Evolutionary conservation across 2,113 vertebrate genomes (phyloP), one percentile per base, ranked within the genome.

Genomic region (Sebastes schlegelii): DNA sequence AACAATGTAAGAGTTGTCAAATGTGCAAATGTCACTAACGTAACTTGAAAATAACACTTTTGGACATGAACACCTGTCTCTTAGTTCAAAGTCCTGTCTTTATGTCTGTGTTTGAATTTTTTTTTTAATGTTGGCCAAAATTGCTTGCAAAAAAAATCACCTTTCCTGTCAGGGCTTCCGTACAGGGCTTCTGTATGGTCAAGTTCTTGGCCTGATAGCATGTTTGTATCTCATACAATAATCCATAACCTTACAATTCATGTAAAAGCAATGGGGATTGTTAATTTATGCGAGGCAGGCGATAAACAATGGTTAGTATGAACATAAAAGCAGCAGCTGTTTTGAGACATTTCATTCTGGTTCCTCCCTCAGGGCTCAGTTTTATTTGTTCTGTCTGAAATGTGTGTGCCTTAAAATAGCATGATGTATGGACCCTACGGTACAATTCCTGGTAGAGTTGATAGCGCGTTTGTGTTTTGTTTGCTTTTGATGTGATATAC

Each of bases 361-460:
- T 64, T 74, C 73, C 26, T 83, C 84, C 87, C 84, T 19, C 1
- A 3, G 54, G 82, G 16, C 70, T 58, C 13, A 19, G 48, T 80
- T 87, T 76, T 82, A 87, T 91, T 91, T 92, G 78, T 89, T 89
- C 82, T 80, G 62, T 85, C 86, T 79, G 70, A 87, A 72, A 72
- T 48, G 77, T 66, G 58, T 17, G 67, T 52, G 65, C 52, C 80
- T 90, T 88, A 80, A 92, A 92, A 91, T 83, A 92, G 83, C 43
- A 23, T 89, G 90, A 92, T 88, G 84, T 83, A 88, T 92, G 86
- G 74, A 78, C 75, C 79, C 86, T 23, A 19, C 13, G 21, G 79
- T 63, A 5, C 77, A 76, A 77, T 89, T 87, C 88, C 88, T 79
- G 64, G 73, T 73, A 21, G 86, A 84, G 79, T 78, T 83, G 79